Evolutionary conservation across 2,113 vertebrate species (phyloP), one percentile per base, ranked within the genome.

Genomic region (Microtus pennsylvanicus): DNA sequence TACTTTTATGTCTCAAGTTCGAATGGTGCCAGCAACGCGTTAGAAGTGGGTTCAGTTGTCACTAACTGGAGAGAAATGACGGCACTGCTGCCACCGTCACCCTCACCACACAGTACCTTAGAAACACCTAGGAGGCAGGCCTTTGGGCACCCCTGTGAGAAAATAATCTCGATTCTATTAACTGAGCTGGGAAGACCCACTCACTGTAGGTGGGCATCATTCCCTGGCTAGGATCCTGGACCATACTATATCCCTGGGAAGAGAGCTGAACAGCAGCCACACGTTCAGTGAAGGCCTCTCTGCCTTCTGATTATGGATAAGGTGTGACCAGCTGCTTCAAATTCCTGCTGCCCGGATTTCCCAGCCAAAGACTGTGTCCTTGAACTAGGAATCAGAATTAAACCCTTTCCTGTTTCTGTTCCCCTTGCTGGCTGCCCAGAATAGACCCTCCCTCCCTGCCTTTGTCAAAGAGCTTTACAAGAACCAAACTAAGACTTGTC

Each of bases 211-310:
- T 47, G 35, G 28, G 2, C 58, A 1, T 17, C 28, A 67, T 6
- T 11, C 28, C 38, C 82, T 65, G 19, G 10, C 83, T 22, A 9
- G 83, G 17, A 7, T 47, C 83, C 42, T 33, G 42, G 76, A 33
- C 28, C 45, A 30, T 13, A 75, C 22, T 45, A 12, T 3, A 42
- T 26, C 74, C 72, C 21, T 45, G 74, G n/a, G 14, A 63, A 42
- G 38, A 61, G 38, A 33, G 26, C 58, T 30, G 14, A 85, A 16
- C 58, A 83, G 35, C 1, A 38, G 38, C 33, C 55, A 63, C 13
- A 2, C 0, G 0, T 12, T 67, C 38, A 33, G 0, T 0, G 10
- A 52, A 13, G 0, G 12, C 12, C 42, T 85, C 17, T 77, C 61
- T 35, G 83, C 30, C 30, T 86, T 35, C 83, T 22, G 61, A 86